Evolutionary conservation across 2,888 invertebrate genomes (phyloP).

Genomic region (Dasypogon diadema): DNA sequence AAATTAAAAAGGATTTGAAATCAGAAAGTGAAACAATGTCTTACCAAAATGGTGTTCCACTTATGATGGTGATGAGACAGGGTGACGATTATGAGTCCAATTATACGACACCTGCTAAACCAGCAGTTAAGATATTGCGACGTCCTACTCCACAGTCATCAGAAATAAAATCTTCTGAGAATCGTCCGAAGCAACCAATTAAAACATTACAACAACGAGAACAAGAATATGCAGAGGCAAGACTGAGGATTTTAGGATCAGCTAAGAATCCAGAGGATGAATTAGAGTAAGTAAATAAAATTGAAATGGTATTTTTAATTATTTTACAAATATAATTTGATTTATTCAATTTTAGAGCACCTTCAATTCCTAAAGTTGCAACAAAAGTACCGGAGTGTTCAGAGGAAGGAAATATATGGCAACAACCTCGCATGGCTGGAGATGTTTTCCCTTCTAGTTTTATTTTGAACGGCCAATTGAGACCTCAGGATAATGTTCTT

Average conservation of each 20-base stretch:
- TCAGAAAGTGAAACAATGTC: constrained; percentile 60
- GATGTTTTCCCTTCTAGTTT: constrained; percentile 31
- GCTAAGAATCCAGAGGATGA: constrained; percentile 84
- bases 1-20: constrained; percentile 53
- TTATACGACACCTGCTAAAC: constrained; percentile 79
- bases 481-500: constrained; percentile 63
- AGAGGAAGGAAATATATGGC: background rate
- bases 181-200: constrained; percentile 79
- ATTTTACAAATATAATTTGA: background rate
- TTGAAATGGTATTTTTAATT: background rate
- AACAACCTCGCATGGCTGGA: background rate
- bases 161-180: constrained; percentile 74
- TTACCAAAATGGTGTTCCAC: constrained; percentile 69
- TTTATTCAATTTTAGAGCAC: constrained; percentile 46
- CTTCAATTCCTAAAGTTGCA: constrained; percentile 54
- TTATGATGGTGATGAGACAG: constrained; percentile 80
- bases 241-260: constrained; percentile 89
- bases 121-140: constrained; percentile 87
- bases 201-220: constrained; percentile 90
- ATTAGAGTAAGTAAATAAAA: constrained; percentile 59
- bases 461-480: constrained; percentile 31
- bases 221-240: constrained; percentile 93
- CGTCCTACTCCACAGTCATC: constrained; percentile 74
- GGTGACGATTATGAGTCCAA: constrained; percentile 85
- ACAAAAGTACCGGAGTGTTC: constrained; percentile 25